Conservation (phyloP, 2,888 invertebrate species). For the Cordilura impudica region DNA sequence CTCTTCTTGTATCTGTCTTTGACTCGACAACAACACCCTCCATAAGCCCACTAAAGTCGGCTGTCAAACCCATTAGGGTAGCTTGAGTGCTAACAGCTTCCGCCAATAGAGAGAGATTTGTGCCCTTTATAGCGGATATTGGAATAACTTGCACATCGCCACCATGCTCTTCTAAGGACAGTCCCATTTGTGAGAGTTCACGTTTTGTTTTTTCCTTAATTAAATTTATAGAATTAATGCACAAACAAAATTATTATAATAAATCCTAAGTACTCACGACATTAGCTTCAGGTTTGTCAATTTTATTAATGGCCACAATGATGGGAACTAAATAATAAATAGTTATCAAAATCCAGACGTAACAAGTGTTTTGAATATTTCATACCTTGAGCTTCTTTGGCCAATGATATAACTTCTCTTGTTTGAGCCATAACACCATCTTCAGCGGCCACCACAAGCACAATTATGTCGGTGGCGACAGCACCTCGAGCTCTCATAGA, state of each 20-base stretch:
- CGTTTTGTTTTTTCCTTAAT: conserved; percentile 85
- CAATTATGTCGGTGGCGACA: conserved; percentile 93
- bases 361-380: background rate
- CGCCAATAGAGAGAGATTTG: conserved; percentile 86
- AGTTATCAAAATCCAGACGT: background rate
- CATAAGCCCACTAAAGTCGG: conserved; percentile 89
- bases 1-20: conserved; percentile 83
- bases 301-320: conserved; percentile 98
- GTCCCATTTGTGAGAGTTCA: conserved; percentile 86
- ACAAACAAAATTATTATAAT: background rate
- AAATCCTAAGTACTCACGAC: conserved; percentile 82
- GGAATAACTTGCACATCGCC: conserved; percentile 95
- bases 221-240: conserved; percentile 3
- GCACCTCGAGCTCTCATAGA: conserved; percentile 98
- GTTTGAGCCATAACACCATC: conserved; percentile 99
- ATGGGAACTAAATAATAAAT: conserved; percentile 85
- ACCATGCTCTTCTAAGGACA: conserved; percentile 91
- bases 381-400: conserved; percentile 85
- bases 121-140: conserved; percentile 92
- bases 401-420: conserved; percentile 92
- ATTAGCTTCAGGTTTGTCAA: conserved; percentile 94
- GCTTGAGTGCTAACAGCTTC: conserved; percentile 91
- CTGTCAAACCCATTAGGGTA: conserved; percentile 91
- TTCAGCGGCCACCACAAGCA: conserved; percentile 98
- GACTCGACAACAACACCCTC: conserved; percentile 96